These are phyloP conservation scores for Dolomedes plantarius DNA, from an alignment of 2,888 invertebrate species.

Conservation along the genomic window DNA sequence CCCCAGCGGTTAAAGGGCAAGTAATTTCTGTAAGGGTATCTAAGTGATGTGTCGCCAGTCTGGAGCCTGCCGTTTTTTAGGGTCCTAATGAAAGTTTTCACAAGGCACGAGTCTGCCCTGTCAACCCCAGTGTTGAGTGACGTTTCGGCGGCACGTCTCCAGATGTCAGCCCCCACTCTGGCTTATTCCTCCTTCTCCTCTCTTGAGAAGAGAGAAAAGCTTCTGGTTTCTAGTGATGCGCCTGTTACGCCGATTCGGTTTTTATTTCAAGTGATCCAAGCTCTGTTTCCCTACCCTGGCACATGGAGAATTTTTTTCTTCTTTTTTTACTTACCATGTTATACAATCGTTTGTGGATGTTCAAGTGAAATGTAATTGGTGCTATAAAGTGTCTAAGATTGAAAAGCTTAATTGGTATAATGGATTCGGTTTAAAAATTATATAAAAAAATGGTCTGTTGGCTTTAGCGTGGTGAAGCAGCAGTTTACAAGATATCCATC, in stretches of 20 bases:
- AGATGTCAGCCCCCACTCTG: conserved; percentile 45
- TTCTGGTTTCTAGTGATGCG: conserved; percentile 1
- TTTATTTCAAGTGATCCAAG: background rate
- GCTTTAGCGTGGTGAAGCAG: too few species aligned
- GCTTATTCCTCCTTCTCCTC: background rate
- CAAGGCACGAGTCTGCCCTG: conserved; percentile 47
- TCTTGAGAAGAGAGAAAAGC: background rate
- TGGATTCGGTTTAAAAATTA: background rate
- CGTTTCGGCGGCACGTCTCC: conserved; percentile 52
- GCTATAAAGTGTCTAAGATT: background rate
- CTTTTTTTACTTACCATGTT: too few species aligned
- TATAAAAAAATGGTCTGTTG: too few species aligned
- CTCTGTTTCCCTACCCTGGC: background rate
- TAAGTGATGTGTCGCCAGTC: conserved; percentile 68
- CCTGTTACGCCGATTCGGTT: conserved; percentile 12
- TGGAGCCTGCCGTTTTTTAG: conserved; percentile 59
- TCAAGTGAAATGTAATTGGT: background rate
- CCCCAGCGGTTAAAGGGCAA: conserved; percentile 66
- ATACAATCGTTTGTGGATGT: conserved; percentile 6
- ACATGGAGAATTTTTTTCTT: background rate
- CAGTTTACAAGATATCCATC: too few species aligned
- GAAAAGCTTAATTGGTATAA: conserved; percentile 2
- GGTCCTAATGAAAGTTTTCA: conserved; percentile 64
- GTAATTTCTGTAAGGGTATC: conserved; percentile 68
- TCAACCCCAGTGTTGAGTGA: conserved; percentile 33